Base-by-base conservation (phyloP, 1,140 invertebrate species). In the Sycophaga agraensis region DNA sequence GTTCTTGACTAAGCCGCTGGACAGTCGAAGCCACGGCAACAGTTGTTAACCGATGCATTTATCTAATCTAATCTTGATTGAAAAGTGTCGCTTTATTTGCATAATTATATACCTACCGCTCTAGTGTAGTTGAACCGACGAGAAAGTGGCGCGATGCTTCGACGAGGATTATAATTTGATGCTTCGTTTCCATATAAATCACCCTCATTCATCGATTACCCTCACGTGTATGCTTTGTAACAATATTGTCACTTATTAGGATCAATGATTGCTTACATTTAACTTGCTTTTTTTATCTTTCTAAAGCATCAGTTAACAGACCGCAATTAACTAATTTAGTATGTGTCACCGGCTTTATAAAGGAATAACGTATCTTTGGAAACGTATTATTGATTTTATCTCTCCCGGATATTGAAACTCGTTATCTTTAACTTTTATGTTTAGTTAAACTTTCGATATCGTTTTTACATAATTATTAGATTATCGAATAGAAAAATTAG, bases 391-490 rank as follows among this genome's bases (percentile, higher is more conserved):
- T 46, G 17, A 12, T 49, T 60, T 60, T 60, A 46, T 60, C 39
- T 21, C 16, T 21, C 14, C 34, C 16, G 5, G 31, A 49, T 31
- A 60, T n/a, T 53, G 49, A 60, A 35, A 46, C 9, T 24, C n/a
- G 12, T 45, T 53, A 59, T 59, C 40, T 37, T 5, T 17, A 35
- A 53, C 24, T 60, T 53, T 53, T 60, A 37, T 42, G 17, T 43
- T 45, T 2, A 21, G 37, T 43, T 46, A 51, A 48, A 40, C 4
- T 39, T 45, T 31, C n/a, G 7, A 55, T 35, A 40, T 42, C 16
- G n/a, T 50, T 57, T 63, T 63, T 57, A 56, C 60, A 51, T 63
- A 56, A 63, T 57, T 63, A 4, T 28, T 31, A 42, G 17, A 43
- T 35, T 42, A 46, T 40, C 16, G 2, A 45, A 26, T 45, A 24